A percentile compares a stretch with the other conserved stretches of the same genome.
phyloP scores from a whole-genome alignment of 2,113 vertebrate genomes.

The Anarrhichthys ocellatus region DNA sequence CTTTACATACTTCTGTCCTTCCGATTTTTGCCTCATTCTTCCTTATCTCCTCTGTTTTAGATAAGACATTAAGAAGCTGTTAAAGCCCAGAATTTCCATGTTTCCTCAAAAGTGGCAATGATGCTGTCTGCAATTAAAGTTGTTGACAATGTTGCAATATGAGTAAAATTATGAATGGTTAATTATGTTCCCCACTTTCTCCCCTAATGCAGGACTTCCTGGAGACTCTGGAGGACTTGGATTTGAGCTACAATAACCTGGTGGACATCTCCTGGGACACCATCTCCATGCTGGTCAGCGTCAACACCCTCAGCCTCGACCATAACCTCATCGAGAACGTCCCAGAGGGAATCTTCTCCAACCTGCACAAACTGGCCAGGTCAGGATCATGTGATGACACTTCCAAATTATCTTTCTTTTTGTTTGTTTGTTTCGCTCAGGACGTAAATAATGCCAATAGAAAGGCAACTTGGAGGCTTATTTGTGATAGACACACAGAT shows the following conservation, averaged over 20 bases:
- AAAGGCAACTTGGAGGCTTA: too few relatives aligned
- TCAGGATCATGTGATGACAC: constrained; percentile 5
- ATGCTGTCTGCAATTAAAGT: not conserved
- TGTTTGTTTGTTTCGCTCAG: not conserved
- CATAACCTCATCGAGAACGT: constrained; percentile 88
- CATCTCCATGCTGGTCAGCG: constrained; percentile 81
- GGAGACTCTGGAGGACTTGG: constrained; percentile 87
- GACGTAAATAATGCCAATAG: not conserved
- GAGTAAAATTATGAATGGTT: not conserved
- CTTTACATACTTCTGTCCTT: not conserved
- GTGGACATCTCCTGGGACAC: constrained; percentile 86
- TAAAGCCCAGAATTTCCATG: not conserved
- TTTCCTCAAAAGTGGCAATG: not conserved
- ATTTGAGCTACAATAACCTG: constrained; percentile 88
- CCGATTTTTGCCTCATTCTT: not conserved
- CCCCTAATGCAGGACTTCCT: constrained; percentile 81
- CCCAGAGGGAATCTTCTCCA: constrained; percentile 87
- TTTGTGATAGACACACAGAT: too few relatives aligned
- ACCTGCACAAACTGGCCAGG: constrained; percentile 87
- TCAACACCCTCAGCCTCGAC: constrained; percentile 87
- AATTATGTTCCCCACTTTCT: not conserved
- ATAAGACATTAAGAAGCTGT: not conserved
- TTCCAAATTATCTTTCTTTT: too few relatives aligned
- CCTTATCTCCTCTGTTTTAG: not conserved
- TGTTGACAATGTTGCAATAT: not conserved